Percentiles rank a stretch among this genome's conserved stretches.
Conservation (phyloP, 1,140 invertebrate species). For the Hylaeus anthracinus region DNA sequence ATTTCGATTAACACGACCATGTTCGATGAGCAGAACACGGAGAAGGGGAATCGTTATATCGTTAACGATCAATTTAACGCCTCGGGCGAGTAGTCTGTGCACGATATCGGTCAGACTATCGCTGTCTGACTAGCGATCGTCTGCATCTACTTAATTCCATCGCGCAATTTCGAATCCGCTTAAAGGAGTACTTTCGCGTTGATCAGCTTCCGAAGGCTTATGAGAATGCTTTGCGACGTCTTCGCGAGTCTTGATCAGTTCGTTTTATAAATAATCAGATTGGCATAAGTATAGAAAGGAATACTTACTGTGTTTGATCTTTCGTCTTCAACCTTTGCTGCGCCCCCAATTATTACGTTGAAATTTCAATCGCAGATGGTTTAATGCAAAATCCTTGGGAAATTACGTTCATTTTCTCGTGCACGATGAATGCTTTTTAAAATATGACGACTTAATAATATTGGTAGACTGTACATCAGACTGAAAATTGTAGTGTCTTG, state of each 20-base stretch:
- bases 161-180: slow-evolving; percentile 24
- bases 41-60: not conserved
- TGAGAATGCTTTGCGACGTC: not conserved
- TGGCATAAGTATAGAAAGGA: not conserved
- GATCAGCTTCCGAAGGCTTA: not conserved
- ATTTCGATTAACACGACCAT: not conserved
- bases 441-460: no score
- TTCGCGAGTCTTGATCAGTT: not conserved
- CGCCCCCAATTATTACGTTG: not conserved
- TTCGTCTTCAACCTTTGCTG: not conserved
- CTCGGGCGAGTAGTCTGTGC: not conserved
- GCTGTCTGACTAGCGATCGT: slow-evolving; percentile 12
- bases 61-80: not conserved
- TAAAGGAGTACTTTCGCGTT: not conserved
- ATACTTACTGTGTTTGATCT: no score
- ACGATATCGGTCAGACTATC: not conserved
- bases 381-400: no score
- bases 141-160: not conserved
- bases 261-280: not conserved
- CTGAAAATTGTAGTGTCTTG: no score
- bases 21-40: not conserved
- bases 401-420: no score
- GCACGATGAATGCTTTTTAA: no score
- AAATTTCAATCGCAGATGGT: no score
- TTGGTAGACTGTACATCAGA: no score